Percentiles rank a stretch among this genome's conserved stretches.
These are phyloP conservation scores for Thyatira batis DNA, from an alignment of 2,888 invertebrate species.

Conservation along the genomic window DNA sequence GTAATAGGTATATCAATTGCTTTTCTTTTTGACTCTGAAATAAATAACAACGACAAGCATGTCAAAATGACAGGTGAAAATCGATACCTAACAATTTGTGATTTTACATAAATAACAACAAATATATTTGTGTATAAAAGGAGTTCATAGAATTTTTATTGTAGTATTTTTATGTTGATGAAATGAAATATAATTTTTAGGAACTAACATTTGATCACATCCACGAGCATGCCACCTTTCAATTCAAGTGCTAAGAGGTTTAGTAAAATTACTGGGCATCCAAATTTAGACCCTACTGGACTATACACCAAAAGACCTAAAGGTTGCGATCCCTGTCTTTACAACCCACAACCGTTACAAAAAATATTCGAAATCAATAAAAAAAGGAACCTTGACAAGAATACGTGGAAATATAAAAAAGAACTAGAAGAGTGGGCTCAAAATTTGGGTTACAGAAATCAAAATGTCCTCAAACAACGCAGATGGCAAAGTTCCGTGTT, in stretches of 20 bases:
- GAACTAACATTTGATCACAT: slow-evolving; percentile 29
- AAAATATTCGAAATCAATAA: slow-evolving; percentile 49
- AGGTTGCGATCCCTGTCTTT: slow-evolving; percentile 63
- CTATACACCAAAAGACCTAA: slow-evolving; percentile 40
- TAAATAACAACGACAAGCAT: too few relatives aligned
- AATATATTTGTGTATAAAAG: too few relatives aligned
- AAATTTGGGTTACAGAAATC: slow-evolving; percentile 71
- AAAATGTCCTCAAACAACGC: slow-evolving; percentile 48
- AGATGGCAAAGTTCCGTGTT: slow-evolving; percentile 50
- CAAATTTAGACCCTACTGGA: slow-evolving; percentile 59
- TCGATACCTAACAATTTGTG: too few relatives aligned
- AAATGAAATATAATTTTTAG: too few relatives aligned
- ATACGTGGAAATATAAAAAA: slow-evolving; percentile 65
- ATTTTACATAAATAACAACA: too few relatives aligned
- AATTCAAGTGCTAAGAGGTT: slow-evolving; percentile 49
- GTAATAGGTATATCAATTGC: too few relatives aligned
- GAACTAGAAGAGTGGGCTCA: slow-evolving; percentile 69
- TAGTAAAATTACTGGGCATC: slow-evolving; percentile 56
- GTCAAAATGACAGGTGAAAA: too few relatives aligned
- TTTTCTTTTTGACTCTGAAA: too few relatives aligned
- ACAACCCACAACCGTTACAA: slow-evolving; percentile 48
- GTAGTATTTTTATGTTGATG: too few relatives aligned
- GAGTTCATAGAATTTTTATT: too few relatives aligned
- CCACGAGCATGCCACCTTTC: slow-evolving; percentile 33
- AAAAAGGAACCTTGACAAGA: slow-evolving; percentile 41